phyloP scores from a whole-genome alignment of 2,797 vertebrate genomes.

The Thamnophis elegans region DNA sequence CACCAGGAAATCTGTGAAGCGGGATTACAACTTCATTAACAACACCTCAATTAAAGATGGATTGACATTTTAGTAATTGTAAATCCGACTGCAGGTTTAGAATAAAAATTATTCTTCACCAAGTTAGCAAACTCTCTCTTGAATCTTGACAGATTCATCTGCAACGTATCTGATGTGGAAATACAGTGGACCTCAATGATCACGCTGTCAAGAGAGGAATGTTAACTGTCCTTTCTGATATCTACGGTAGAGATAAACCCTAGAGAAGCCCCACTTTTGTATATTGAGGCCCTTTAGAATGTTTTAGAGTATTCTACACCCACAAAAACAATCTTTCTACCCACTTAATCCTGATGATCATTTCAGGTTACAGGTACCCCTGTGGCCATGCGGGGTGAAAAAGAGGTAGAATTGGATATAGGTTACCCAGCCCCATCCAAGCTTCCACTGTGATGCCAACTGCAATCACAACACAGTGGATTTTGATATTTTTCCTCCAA shows the following conservation, averaged over 20 bases:
- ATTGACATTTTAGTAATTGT: neutral
- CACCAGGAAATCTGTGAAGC: neutral
- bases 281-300: no score
- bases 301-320: no score
- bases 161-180: neutral
- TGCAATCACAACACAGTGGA: neutral
- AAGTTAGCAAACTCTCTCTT: neutral
- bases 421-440: neutral
- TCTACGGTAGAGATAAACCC: neutral
- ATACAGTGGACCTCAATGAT: neutral
- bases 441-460: neutral
- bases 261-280: neutral
- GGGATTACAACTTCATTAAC: neutral
- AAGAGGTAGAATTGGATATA: neutral
- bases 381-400: neutral
- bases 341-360: neutral
- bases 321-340: neutral
- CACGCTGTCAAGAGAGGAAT: neutral
- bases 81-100: neutral
- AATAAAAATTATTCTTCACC: neutral
- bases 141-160: neutral
- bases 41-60: neutral
- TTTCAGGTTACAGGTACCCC: neutral
- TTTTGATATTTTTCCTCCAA: neutral
- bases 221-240: neutral